phyloP scores from a whole-genome alignment of 2,888 invertebrate species.

The Orchesellides sinensis region DNA sequence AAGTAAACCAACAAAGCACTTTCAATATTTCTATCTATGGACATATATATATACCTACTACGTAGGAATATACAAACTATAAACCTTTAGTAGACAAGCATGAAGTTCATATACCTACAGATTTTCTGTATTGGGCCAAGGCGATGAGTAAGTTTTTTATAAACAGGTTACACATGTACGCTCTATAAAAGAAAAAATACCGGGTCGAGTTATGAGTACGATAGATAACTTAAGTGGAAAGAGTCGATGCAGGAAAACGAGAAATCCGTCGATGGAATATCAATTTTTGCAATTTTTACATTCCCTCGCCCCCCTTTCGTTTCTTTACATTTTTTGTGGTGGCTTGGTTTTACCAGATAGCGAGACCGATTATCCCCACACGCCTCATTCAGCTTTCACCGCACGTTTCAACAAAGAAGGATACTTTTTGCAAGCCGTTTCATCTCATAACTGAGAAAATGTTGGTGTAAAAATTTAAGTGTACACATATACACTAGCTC shows the following conservation, averaged over 20 bases:
- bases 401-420: slow-evolving; percentile 64
- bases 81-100: too few species aligned
- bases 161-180: slow-evolving; percentile 11
- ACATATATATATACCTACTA: too few species aligned
- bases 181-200: slow-evolving; percentile 7
- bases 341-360: slow-evolving; percentile 27
- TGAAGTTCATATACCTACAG: slow-evolving; percentile 24
- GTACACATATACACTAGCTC: neutral
- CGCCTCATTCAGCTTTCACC: slow-evolving; percentile 65
- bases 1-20: slow-evolving; percentile 33
- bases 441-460: slow-evolving; percentile 26
- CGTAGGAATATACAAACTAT: too few species aligned
- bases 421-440: slow-evolving; percentile 40
- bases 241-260: slow-evolving; percentile 73
- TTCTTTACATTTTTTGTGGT: neutral
- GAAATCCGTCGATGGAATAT: slow-evolving; percentile 75
- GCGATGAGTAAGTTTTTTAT: neutral
- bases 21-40: slow-evolving; percentile 18
- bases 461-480: slow-evolving; percentile 1
- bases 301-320: slow-evolving; percentile 31
- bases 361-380: slow-evolving; percentile 58
- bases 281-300: slow-evolving; percentile 74
- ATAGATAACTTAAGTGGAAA: slow-evolving; percentile 63
- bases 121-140: neutral
- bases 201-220: slow-evolving; percentile 52